A percentile compares a stretch with the other conserved stretches of the same genome.
phyloP scores from a whole-genome alignment of 2,113 vertebrate species.

The Strix uralensis region DNA sequence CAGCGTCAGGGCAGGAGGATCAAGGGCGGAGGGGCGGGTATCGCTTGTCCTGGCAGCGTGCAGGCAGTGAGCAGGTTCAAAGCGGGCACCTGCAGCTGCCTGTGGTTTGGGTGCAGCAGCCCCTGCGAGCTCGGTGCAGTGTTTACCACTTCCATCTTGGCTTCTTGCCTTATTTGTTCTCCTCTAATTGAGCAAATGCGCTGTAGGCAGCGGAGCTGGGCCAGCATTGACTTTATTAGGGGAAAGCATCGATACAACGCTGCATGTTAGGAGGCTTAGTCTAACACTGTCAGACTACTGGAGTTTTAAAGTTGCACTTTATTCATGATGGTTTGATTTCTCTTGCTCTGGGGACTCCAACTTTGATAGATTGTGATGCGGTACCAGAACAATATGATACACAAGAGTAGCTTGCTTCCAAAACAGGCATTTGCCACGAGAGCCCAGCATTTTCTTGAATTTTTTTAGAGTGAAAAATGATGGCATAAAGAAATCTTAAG shows the following conservation, averaged over 20 bases:
- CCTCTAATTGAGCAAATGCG: conserved; percentile 40
- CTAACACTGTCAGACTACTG: not conserved
- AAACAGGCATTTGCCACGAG: not conserved
- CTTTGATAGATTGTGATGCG: conserved; percentile 52
- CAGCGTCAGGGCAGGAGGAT: rapidly evolving
- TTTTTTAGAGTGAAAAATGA: not conserved
- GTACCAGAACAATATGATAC: not conserved
- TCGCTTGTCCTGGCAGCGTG: rapidly evolving
- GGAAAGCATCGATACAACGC: not conserved
- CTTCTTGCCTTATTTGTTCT: conserved; percentile 23
- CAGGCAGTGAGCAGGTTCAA: not conserved
- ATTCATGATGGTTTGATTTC: conserved; percentile 60
- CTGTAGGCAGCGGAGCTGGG: not conserved
- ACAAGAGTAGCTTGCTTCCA: conserved; percentile 22
- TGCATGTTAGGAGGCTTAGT: not conserved
- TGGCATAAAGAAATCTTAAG: conserved; percentile 5
- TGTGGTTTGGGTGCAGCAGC: not conserved
- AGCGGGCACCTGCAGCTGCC: not conserved
- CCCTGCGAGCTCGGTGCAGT: not conserved
- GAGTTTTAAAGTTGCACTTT: conserved; percentile 48
- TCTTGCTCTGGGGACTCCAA: conserved; percentile 56
- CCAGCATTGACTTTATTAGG: not conserved
- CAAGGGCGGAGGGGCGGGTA: rapidly evolving
- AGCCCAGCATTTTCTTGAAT: not conserved
- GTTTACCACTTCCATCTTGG: not conserved